Percentiles rank a stretch among this genome's conserved stretches.
Conservation (phyloP, 1,140 invertebrate species). For the Drosophila burlai region DNA sequence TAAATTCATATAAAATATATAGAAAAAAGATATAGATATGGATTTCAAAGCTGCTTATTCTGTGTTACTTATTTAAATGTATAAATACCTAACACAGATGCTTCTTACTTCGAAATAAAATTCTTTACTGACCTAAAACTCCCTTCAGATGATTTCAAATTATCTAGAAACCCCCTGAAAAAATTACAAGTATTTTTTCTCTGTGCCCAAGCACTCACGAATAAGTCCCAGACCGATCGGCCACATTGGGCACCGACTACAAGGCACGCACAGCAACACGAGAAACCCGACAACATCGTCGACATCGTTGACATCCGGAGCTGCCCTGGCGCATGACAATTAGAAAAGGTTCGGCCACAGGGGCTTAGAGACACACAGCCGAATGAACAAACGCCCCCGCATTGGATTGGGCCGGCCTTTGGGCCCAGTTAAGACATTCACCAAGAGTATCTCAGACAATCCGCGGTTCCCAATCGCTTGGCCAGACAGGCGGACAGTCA, state of each 20-base stretch:
- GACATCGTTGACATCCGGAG: conserved; percentile 73
- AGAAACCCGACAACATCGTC: conserved; percentile 31
- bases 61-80: neutral
- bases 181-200: neutral
- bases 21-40: no score
- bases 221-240: conserved; percentile 32
- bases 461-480: conserved; percentile 25
- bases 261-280: conserved; percentile 64
- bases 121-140: neutral
- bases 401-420: conserved; percentile 1
- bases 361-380: conserved; percentile 11
- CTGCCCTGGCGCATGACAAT: conserved; percentile 70
- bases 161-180: neutral
- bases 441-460: conserved; percentile 27
- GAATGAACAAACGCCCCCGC: conserved; percentile 19
- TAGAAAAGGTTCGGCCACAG: conserved; percentile 58
- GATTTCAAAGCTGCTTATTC: neutral
- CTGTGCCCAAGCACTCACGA: conserved; percentile 1
- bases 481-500: conserved; percentile 24
- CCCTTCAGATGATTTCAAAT: neutral
- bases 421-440: conserved; percentile 45
- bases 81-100: neutral
- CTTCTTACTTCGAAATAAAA: neutral
- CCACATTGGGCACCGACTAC: conserved; percentile 28
- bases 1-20: no score